Conservation (phyloP, 2,888 invertebrate species). For the Coecobrya sp. region DNA sequence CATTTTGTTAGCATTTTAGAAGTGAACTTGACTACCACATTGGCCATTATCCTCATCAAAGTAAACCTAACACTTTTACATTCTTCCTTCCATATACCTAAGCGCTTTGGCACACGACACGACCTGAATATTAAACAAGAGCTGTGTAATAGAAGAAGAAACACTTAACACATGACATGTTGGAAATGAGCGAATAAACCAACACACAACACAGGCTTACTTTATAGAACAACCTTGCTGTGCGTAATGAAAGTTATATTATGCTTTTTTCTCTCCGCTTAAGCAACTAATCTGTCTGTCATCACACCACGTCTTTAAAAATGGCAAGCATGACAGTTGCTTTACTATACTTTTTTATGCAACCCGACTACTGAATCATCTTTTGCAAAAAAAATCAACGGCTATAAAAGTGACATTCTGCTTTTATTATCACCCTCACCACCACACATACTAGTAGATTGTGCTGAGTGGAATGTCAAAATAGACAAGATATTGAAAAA, state of each 20-base stretch:
- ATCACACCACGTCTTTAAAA: conserved; percentile 48
- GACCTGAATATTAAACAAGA: conserved; percentile 56
- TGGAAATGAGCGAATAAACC: conserved; percentile 10
- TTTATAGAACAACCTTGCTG: not conserved
- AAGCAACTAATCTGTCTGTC: conserved; percentile 71
- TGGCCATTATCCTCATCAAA: not conserved
- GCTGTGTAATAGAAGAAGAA: not conserved
- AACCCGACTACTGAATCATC: conserved; percentile 1
- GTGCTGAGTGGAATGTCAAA: not conserved
- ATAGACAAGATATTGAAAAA: conserved; percentile 36
- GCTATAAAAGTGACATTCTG: conserved; percentile 21
- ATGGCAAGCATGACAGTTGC: conserved; percentile 31
- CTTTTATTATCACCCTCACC: not conserved
- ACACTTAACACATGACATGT: conserved; percentile 56
- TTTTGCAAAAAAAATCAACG: conserved; percentile 2
- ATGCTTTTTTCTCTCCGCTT: not conserved
- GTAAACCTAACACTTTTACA: conserved; percentile 18
- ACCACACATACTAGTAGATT: not conserved
- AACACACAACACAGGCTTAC: not conserved
- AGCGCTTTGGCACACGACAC: conserved; percentile 38
- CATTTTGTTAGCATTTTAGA: conserved; percentile 17
- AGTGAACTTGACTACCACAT: not conserved
- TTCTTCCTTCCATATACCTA: not conserved
- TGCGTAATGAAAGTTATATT: not conserved
- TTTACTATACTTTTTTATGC: conserved; percentile 15